Conservation (phyloP, 2,888 invertebrate species). For the Xestia rhomboidea region DNA sequence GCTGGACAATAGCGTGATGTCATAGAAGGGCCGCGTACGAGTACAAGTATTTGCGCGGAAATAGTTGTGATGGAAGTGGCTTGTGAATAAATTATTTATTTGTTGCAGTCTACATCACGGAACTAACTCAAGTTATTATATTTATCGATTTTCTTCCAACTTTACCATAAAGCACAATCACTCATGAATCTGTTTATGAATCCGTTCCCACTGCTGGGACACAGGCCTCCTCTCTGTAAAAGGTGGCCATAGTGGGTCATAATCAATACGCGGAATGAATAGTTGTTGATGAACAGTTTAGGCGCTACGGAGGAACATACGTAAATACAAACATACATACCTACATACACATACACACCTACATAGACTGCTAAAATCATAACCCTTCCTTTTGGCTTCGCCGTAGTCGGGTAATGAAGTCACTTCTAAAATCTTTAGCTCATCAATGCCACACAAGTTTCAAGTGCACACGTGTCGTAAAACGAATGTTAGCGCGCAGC, state of each 20-base stretch:
- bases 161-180: not conserved
- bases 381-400: too few species aligned
- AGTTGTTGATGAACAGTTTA: too few species aligned
- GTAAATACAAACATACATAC: too few species aligned
- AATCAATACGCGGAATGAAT: not conserved
- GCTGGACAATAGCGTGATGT: conserved; percentile 87
- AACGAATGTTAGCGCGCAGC: conserved; percentile 77
- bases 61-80: conserved; percentile 45
- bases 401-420: too few species aligned
- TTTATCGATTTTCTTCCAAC: not conserved
- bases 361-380: too few species aligned
- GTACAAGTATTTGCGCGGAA: conserved; percentile 41
- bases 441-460: conserved; percentile 75
- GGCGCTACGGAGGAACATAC: too few species aligned
- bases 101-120: not conserved
- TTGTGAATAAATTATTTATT: conserved; percentile 14
- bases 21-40: conserved; percentile 76
- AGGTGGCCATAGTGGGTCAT: not conserved
- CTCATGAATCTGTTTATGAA: not conserved
- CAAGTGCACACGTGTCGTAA: conserved; percentile 80
- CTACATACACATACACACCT: too few species aligned
- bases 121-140: not conserved
- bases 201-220: not conserved
- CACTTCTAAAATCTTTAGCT: conserved; percentile 66
- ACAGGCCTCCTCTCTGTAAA: not conserved